Percentiles rank a stretch among this genome's conserved stretches.
phyloP scores from a whole-genome alignment of 2,888 invertebrate species.

The Sphaeridia pumilis region DNA sequence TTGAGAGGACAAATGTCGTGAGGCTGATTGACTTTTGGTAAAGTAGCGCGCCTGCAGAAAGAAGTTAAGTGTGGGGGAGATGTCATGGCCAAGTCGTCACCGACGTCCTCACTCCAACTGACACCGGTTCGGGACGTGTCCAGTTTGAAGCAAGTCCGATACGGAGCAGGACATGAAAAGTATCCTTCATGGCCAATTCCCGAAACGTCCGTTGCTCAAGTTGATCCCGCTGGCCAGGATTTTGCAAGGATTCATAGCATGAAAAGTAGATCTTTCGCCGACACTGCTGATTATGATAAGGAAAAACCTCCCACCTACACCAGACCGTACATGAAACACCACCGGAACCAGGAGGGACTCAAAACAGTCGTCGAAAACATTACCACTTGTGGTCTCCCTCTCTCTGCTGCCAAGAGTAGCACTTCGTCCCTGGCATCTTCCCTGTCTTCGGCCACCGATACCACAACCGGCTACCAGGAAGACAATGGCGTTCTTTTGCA shows the following conservation, averaged over 20 bases:
- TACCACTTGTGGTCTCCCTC: too few relatives aligned
- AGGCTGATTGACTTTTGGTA: too few relatives aligned
- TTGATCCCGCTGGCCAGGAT: conserved; percentile 41
- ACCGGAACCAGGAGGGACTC: too few relatives aligned
- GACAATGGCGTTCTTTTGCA: too few relatives aligned
- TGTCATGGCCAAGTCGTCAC: too few relatives aligned
- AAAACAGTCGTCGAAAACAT: too few relatives aligned
- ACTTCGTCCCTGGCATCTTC: conserved; percentile 22
- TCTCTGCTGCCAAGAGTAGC: too few relatives aligned
- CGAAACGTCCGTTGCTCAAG: conserved; percentile 43
- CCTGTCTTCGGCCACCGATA: conserved; percentile 40
- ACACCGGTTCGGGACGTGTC: conserved; percentile 55
- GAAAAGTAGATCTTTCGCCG: conserved; percentile 59
- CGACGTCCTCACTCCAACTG: conserved; percentile 7
- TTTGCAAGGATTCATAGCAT: conserved; percentile 43
- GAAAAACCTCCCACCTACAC: conserved; percentile 51
- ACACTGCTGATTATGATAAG: conserved; percentile 57
- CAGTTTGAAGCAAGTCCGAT: conserved; percentile 53
- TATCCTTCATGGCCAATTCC: conserved; percentile 63
- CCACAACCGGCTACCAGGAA: too few relatives aligned
- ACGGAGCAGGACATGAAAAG: conserved; percentile 60
- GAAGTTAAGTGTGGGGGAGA: not conserved
- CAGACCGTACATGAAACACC: conserved; percentile 47
- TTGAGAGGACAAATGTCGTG: too few relatives aligned
- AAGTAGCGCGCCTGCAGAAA: too few relatives aligned